phyloP scores from a whole-genome alignment of 2,113 vertebrate species.

The Gorsachius goisagi region DNA sequence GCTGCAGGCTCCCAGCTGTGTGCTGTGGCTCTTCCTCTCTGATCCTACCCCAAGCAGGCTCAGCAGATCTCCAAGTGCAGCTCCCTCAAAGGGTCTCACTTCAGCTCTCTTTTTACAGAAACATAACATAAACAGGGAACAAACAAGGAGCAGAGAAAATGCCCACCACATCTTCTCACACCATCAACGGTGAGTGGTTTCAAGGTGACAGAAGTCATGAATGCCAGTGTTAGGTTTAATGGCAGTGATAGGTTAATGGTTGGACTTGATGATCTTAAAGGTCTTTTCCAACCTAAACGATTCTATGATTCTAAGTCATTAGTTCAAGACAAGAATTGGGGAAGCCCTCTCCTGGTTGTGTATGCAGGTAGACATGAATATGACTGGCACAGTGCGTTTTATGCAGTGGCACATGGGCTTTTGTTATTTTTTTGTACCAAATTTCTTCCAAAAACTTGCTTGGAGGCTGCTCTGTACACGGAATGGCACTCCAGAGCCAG shows the following conservation, averaged over 20 bases:
- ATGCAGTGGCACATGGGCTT: accelerated
- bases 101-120: not conserved
- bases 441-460: not conserved
- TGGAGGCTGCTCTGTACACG: not conserved
- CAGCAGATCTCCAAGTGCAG: not conserved
- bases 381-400: not conserved
- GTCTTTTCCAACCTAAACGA: too few species aligned
- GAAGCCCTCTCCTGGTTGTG: not conserved
- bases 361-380: not conserved
- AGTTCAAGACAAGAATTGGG: not conserved
- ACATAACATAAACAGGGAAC: not conserved
- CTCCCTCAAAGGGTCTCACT: not conserved
- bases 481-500: not conserved
- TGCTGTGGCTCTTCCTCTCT: not conserved
- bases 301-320: not conserved
- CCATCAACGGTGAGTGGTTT: not conserved
- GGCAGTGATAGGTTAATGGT: too few species aligned
- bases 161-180: not conserved
- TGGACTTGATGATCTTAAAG: too few species aligned
- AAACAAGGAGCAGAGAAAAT: not conserved
- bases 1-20: not conserved
- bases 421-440: not conserved
- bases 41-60: not conserved
- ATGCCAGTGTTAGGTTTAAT: too few species aligned
- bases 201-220: not conserved